These are phyloP conservation scores for Trisateles emortualis DNA, from an alignment of 2,888 invertebrate species.

Conservation along the genomic window DNA sequence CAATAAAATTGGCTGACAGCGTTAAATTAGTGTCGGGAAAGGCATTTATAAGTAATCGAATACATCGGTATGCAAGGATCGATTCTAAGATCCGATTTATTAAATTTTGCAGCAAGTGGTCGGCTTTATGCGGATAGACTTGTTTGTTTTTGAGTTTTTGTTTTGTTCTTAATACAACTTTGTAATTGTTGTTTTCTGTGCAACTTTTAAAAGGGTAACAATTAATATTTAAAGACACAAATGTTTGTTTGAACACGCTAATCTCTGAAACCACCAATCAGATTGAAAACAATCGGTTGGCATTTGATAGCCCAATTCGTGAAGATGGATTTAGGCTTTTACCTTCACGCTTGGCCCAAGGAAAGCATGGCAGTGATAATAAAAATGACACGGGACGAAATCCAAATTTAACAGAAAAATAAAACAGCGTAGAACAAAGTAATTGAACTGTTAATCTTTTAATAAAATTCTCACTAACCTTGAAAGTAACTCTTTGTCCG, in stretches of 20 bases:
- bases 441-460: no score
- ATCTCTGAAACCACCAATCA: no score
- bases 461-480: slow-evolving; percentile 88
- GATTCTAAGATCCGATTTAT: slow-evolving; percentile 69
- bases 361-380: no score
- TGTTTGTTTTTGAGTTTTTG: slow-evolving; percentile 22
- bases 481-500: slow-evolving; percentile 99
- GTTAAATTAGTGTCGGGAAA: slow-evolving; percentile 79
- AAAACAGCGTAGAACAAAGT: no score
- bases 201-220: background rate
- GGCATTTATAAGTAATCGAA: slow-evolving; percentile 83
- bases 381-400: no score
- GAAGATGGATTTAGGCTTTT: no score
- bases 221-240: no score
- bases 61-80: slow-evolving; percentile 75
- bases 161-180: slow-evolving; percentile 19
- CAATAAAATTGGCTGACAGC: slow-evolving; percentile 75
- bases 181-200: background rate
- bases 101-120: slow-evolving; percentile 56
- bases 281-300: no score
- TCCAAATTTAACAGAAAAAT: no score
- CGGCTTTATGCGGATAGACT: slow-evolving; percentile 46
- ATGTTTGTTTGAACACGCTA: no score
- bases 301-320: no score
- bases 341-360: no score